Base-by-base conservation (phyloP, 2,888 invertebrate species). In the Orthosia gracilis region DNA sequence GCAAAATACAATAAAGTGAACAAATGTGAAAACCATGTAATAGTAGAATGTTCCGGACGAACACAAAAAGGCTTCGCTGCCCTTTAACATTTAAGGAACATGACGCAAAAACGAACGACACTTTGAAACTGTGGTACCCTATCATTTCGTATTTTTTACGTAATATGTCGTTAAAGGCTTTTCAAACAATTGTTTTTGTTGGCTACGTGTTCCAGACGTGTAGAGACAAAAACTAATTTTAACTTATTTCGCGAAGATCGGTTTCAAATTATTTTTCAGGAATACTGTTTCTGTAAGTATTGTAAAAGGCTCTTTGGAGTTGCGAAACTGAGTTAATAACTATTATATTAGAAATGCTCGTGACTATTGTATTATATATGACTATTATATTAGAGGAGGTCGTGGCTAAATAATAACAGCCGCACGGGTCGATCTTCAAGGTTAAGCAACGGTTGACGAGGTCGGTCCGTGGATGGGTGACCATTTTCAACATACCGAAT, bases 1-100 rank as follows among this genome's bases (percentile, higher is more conserved):
- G 31, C 40, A 76, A 71, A 80, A 74, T 69, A 80, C 59, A 63
- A 64, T 74, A 61, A 71, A 70, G 62, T 67, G 70, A 76, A 57
- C 58, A 78, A 79, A 83, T 79, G 83, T 67, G 78, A 83, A 80
- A 81, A 67, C 58, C 83, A 70, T 85, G 86, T 86, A 75, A 73
- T 63, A 68, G 66, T 76, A 49, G 49, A 63, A 64, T 74, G 75
- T 74, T 54, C 21, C 62, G 67, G 59, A 69, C 66, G 69, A 59
- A 79, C 73, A 72, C 71, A 83, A 83, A 83, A 76, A 78, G 68
- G 58, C 61, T 69, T 18, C 40, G 23, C 69, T 49, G 52, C 23
- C 66, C 66, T 65, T 74, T 69, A 65, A 77, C 78, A 65, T 77
- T 70, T 78, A 12, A 31, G 62, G 23, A 69, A 69, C 68, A 74